phyloP scores from a whole-genome alignment of 2,797 vertebrate species.

The Leuciscus waleckii region DNA sequence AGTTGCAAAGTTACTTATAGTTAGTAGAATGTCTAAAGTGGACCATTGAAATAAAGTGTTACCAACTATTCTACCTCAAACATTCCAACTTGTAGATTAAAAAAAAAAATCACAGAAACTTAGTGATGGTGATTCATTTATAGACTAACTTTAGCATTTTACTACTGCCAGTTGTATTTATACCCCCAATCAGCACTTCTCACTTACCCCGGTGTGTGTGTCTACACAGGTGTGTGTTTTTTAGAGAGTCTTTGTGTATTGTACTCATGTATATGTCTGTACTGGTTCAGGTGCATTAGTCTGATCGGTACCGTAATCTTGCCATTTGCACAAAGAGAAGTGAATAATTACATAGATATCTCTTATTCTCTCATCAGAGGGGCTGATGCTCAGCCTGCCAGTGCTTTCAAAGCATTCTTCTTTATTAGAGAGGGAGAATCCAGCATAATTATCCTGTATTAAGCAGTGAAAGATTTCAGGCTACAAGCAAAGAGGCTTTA shows the following conservation, averaged over 20 bases:
- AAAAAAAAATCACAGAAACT: not conserved
- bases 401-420: slow-evolving; percentile 40
- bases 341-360: slow-evolving; percentile 45
- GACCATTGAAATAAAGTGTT: not conserved
- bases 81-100: not conserved
- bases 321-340: slow-evolving; percentile 25
- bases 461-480: slow-evolving; percentile 48
- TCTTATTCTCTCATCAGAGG: slow-evolving; percentile 43
- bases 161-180: not conserved
- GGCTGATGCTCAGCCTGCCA: slow-evolving; percentile 35
- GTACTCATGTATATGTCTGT: not conserved
- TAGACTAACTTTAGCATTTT: not conserved
- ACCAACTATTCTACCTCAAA: not conserved
- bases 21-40: not conserved
- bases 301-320: slow-evolving; percentile 32
- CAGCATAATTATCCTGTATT: slow-evolving; percentile 46
- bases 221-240: slow-evolving; percentile 21
- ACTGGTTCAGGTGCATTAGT: slow-evolving; percentile 24
- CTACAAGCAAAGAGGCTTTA: slow-evolving; percentile 36
- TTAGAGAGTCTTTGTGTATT: not conserved
- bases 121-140: not conserved
- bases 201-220: not conserved
- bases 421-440: slow-evolving; percentile 46
- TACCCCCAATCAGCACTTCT: too few species aligned
- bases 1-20: not conserved